Evolutionary conservation across 2,888 invertebrate species (phyloP), one percentile per base, ranked within the genome.

Genomic region (Sminthurides aquaticus): DNA sequence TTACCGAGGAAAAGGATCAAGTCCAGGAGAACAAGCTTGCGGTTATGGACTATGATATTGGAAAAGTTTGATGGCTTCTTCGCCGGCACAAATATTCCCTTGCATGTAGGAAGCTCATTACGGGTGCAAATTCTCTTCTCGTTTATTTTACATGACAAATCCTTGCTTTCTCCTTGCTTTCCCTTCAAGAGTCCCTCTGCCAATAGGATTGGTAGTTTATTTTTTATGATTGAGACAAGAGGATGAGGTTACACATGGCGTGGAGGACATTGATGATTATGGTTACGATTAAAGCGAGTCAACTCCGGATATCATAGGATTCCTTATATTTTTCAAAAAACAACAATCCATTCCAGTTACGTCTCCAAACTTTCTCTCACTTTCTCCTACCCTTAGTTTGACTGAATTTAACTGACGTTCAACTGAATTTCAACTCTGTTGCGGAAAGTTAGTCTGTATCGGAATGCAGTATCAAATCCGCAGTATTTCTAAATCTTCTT

Each of bases 31-130:
- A 34, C 43, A 34, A 34, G 8, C 43, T 15, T 8, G 52, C 52
- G 5, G 52, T 18, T 43, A 22, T 52, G 18, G 52, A 15, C 5
- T 8, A 20, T 15, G 22, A 52, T 52, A 52, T 15, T 52, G 52
- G 22, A 52, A 52, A 22, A 20, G 18, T 52, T 52, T 52, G 52
- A 15, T 52, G 52, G 52, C 52, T 52, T 15, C 52, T 52, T 8
- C 20, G 52, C 20, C 5, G 52, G 22, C 52, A 52, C 43, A 52
- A 52, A 5, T 52, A 22, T 22, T 20, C 34, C 64, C 43, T 64
- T 52, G 64, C 64, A 64, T 64, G 64, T 58, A 54, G 58, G 59
- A 64, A 63, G 49, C 64, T 64, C 64, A 63, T 64, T 64, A 64
- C 58, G 43, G 29, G 52, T 59, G 58, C 58, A 64, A 64, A 64